Conservation (phyloP, 2,113 vertebrate species). For the Callorhinus ursinus region DNA sequence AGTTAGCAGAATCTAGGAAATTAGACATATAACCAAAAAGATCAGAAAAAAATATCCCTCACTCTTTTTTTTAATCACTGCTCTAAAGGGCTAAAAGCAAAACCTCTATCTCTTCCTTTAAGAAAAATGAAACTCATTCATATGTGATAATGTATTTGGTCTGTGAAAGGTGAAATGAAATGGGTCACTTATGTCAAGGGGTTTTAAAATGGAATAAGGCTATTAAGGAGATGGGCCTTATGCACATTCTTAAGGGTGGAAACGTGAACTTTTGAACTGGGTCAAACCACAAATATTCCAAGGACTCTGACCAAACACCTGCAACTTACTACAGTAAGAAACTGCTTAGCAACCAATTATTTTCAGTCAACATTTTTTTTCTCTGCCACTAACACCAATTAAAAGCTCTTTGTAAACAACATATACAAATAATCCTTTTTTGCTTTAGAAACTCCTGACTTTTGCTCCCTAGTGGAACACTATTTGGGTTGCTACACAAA, state of each 20-base stretch:
- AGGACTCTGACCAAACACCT: background rate
- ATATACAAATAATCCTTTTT: background rate
- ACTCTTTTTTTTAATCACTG: background rate
- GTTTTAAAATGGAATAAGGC: background rate
- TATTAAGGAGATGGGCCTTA: background rate
- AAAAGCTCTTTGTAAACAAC: background rate
- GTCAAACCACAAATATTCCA: background rate
- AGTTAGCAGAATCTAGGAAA: background rate
- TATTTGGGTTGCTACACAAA: background rate
- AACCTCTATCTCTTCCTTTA: background rate
- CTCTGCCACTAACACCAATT: background rate
- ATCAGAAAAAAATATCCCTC: background rate
- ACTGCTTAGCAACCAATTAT: background rate
- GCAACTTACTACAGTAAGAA: background rate
- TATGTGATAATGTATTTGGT: background rate
- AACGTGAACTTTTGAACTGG: background rate
- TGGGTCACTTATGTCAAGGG: background rate
- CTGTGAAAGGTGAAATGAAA: background rate
- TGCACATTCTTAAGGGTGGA: background rate
- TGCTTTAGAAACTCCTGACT: background rate
- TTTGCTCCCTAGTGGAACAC: background rate
- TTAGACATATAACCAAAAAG: background rate
- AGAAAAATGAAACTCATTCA: background rate
- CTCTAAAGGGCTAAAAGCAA: background rate
- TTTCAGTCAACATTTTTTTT: background rate